Conservation (phyloP, 1,140 invertebrate species). For the Zelostemma sp. region DNA sequence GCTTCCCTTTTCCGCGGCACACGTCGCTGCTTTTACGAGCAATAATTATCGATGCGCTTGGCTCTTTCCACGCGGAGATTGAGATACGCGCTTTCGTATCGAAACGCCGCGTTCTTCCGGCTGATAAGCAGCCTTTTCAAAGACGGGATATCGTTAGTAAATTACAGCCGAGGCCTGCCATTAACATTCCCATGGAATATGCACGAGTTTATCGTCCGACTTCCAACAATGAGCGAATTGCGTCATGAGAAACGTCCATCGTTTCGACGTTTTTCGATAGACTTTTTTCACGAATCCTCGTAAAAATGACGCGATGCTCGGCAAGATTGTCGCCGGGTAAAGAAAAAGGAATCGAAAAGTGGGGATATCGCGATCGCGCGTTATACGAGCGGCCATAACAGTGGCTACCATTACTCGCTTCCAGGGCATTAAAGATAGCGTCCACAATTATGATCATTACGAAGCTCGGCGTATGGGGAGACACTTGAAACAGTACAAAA, state of each 20-base stretch:
- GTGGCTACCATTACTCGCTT: conserved; percentile 56
- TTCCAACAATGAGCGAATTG: not conserved
- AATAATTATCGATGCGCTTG: conserved; percentile 56
- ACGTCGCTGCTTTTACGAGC: conserved; percentile 55
- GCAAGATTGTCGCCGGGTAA: not conserved
- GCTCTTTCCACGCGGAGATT: conserved; percentile 25
- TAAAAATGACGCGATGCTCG: not conserved
- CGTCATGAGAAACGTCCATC: not conserved
- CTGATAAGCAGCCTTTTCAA: conserved; percentile 37
- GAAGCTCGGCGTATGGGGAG: conserved; percentile 30
- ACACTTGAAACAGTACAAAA: not conserved
- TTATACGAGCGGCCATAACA: conserved; percentile 66
- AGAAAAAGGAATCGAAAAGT: conserved; percentile 10
- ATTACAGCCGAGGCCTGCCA: conserved; percentile 22
- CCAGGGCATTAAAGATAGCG: conserved; percentile 65
- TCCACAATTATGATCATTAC: conserved; percentile 65
- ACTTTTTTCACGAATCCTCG: too few species aligned
- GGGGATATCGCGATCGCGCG: conserved; percentile 66
- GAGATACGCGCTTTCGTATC: conserved; percentile 24
- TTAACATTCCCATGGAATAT: conserved; percentile 20
- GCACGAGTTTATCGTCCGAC: conserved; percentile 23
- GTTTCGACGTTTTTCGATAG: too few species aligned
- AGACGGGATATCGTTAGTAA: conserved; percentile 32
- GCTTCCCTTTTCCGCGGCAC: conserved; percentile 20
- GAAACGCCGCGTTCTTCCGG: conserved; percentile 31